Percentiles rank a stretch among this genome's conserved stretches.
phyloP scores from a whole-genome alignment of 2,797 vertebrate species.

The Sebastes trivittatus region DNA sequence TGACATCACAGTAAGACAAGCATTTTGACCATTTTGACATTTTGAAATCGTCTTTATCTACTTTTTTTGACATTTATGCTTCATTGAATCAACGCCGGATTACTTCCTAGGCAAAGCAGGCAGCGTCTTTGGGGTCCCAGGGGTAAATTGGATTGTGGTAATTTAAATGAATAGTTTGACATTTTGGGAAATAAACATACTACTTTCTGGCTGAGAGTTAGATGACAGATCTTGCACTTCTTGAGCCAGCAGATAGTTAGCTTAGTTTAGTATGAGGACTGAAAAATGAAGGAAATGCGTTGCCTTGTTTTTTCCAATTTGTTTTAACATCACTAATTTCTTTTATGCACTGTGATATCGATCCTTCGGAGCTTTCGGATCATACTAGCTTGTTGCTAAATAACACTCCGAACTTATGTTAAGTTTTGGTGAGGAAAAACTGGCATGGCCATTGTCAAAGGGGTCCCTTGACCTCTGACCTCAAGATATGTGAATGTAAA shows the following conservation, averaged over 20 bases:
- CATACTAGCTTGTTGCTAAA: too few species aligned
- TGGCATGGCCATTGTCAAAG: too few species aligned
- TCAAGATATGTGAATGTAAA: too few species aligned
- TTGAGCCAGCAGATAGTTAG: not conserved
- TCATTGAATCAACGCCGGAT: not conserved
- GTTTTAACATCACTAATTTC: not conserved
- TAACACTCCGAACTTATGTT: fast-evolving
- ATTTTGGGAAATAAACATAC: not conserved
- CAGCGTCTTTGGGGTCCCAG: not conserved
- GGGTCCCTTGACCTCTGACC: too few species aligned
- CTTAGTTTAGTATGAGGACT: not conserved
- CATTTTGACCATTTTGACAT: not conserved
- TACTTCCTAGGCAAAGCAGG: not conserved
- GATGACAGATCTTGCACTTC: not conserved
- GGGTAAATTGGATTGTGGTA: not conserved
- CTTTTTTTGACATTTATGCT: not conserved
- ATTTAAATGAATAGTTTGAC: not conserved
- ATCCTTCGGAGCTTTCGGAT: not conserved
- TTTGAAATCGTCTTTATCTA: not conserved
- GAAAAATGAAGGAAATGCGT: fast-evolving
- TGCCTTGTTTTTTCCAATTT: not conserved
- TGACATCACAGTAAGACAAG: not conserved
- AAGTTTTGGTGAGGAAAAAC: not conserved
- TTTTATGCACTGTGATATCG: not conserved
- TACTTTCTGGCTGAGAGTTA: not conserved